A percentile compares a stretch with the other conserved stretches of the same genome.
phyloP scores from a whole-genome alignment of 2,797 vertebrate genomes.

The Phaenicophaeus curvirostris region DNA sequence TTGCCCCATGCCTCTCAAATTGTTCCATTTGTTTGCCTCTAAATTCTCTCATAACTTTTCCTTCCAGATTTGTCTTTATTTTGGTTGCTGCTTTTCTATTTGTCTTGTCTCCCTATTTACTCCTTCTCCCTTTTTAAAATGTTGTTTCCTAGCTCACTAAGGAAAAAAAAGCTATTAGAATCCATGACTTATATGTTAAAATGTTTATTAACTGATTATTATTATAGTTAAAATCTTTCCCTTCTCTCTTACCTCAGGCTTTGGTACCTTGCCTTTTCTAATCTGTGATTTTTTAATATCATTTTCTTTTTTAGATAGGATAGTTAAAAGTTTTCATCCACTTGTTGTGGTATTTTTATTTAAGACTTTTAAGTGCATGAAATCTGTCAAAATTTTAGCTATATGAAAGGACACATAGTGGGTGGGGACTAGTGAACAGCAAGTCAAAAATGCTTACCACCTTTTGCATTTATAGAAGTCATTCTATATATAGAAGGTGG shows the following conservation, averaged over 20 bases:
- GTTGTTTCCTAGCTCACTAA: not conserved
- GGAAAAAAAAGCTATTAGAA: not conserved
- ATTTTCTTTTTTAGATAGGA: not conserved
- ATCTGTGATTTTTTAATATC: not conserved
- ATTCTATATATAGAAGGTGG: not conserved
- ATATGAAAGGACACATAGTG: not conserved
- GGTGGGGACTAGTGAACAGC: not conserved
- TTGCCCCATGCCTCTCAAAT: not conserved
- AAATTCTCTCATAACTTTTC: not conserved
- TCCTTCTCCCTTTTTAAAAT: not conserved
- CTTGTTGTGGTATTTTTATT: not conserved
- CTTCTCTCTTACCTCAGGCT: not conserved
- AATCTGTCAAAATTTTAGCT: not conserved
- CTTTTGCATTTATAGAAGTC: not conserved
- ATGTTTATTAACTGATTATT: not conserved
- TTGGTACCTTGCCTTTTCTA: not conserved
- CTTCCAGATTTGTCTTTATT: not conserved
- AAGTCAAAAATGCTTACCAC: not conserved
- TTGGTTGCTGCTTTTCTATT: not conserved
- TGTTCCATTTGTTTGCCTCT: not conserved
- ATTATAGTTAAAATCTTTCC: not conserved
- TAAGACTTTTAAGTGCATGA: not conserved
- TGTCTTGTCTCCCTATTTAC: not conserved
- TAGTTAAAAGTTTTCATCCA: not conserved
- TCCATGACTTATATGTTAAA: not conserved